These are phyloP conservation scores for Daktulosphaira vitifoliae DNA, from an alignment of 1,140 invertebrate genomes.

Conservation along the genomic window DNA sequence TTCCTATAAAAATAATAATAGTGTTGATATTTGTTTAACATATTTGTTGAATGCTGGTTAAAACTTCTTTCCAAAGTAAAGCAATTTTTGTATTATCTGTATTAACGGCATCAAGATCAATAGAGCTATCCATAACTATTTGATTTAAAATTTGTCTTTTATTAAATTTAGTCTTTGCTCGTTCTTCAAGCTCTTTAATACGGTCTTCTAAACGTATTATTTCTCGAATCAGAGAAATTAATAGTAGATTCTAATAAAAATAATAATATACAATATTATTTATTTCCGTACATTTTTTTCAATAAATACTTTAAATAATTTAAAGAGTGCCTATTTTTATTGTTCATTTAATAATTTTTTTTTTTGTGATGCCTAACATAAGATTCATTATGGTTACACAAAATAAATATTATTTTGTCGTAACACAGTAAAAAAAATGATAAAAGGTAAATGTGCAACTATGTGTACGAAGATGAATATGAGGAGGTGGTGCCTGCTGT, in stretches of 20 bases:
- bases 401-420: constrained; percentile 16
- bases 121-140: constrained; percentile 22
- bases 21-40: background rate
- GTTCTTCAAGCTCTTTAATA: constrained; percentile 18
- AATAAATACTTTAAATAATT: background rate
- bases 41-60: constrained; percentile 18
- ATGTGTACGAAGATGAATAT: no score
- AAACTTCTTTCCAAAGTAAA: constrained; percentile 22
- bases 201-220: constrained; percentile 26
- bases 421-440: no score
- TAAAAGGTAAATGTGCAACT: no score
- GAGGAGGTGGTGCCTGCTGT: no score
- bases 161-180: constrained; percentile 19
- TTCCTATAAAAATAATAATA: constrained; percentile 10
- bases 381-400: constrained; percentile 25
- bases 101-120: constrained; percentile 18
- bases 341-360: constrained; percentile 30
- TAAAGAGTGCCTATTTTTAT: constrained; percentile 10
- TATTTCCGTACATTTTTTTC: no score
- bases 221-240: constrained; percentile 18
- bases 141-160: constrained; percentile 20
- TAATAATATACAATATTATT: no score
- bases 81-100: constrained; percentile 13
- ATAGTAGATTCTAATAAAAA: constrained; percentile 6
- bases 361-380: constrained; percentile 9